These are phyloP conservation scores for Notechis scutatus DNA, from an alignment of 2,113 vertebrate genomes.

Conservation along the genomic window DNA sequence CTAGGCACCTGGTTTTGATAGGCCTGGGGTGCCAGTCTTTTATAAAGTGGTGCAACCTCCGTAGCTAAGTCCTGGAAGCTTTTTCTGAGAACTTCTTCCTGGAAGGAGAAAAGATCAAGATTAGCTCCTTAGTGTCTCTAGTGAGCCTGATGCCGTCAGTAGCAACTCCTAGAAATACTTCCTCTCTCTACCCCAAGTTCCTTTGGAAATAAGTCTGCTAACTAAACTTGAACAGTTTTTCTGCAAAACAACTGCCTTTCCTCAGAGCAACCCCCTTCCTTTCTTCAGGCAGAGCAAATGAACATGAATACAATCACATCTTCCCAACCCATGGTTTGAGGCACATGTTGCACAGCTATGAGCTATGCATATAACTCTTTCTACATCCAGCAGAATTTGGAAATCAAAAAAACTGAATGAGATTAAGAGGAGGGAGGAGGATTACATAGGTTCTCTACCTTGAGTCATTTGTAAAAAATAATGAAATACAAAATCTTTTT, in stretches of 20 bases:
- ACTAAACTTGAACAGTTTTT: too few species aligned
- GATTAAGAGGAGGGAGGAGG: neutral
- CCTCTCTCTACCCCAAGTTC: neutral
- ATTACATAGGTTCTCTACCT: neutral
- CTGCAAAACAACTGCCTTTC: neutral
- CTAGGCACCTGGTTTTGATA: conserved; percentile 91
- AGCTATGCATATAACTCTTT: neutral
- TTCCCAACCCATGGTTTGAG: neutral
- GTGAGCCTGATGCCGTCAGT: neutral
- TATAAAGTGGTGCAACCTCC: conserved; percentile 89
- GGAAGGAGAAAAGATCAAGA: neutral
- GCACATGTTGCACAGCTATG: neutral
- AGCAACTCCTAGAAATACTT: neutral
- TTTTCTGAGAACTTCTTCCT: conserved; percentile 92
- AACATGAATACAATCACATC: too few species aligned
- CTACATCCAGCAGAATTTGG: neutral
- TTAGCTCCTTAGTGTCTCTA: neutral
- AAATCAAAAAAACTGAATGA: neutral
- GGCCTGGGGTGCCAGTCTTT: conserved; percentile 87
- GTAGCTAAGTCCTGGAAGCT: conserved; percentile 94
- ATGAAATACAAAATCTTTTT: neutral
- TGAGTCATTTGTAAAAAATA: neutral
- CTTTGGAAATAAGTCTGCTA: neutral
- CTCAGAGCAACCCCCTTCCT: neutral
- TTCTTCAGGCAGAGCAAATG: neutral